These are phyloP conservation scores for Pectinophora gossypiella DNA, from an alignment of 1,140 invertebrate species.

Conservation along the genomic window DNA sequence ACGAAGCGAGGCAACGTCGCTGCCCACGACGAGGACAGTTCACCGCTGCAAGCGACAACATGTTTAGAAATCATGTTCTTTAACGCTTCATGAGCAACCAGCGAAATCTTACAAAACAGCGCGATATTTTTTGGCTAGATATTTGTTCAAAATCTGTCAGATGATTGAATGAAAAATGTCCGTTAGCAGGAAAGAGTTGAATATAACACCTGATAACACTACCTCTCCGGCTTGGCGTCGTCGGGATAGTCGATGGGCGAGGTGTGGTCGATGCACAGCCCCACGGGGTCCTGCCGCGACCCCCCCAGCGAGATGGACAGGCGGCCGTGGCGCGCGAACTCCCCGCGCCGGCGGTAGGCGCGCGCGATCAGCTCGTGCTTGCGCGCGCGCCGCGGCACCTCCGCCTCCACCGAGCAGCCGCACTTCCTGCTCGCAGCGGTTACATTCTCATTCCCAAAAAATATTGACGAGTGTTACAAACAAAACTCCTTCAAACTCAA, in stretches of 20 bases:
- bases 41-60: slow-evolving; percentile 40
- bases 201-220: no score
- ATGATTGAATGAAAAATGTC: no score
- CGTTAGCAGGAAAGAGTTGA: no score
- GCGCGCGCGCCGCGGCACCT: slow-evolving; percentile 74
- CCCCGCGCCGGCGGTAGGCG: slow-evolving; percentile 91
- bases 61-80: background rate
- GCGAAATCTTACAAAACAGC: no score
- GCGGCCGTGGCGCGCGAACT: slow-evolving; percentile 87
- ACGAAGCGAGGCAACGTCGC: slow-evolving; percentile 91
- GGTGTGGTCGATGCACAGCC: slow-evolving; percentile 85
- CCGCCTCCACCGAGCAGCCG: slow-evolving; percentile 83
- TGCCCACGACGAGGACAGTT: slow-evolving; percentile 87
- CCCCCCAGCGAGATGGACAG: slow-evolving; percentile 91
- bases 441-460: no score
- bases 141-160: no score
- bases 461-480: no score
- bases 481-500: no score
- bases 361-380: slow-evolving; percentile 94
- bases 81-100: no score
- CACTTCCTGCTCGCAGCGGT: no score
- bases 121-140: no score
- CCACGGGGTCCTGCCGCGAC: slow-evolving; percentile 92
- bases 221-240: slow-evolving; percentile 63
- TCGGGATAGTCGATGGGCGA: slow-evolving; percentile 52